phyloP scores from a whole-genome alignment of 1,140 invertebrate species.

The Tachypleus tridentatus region DNA sequence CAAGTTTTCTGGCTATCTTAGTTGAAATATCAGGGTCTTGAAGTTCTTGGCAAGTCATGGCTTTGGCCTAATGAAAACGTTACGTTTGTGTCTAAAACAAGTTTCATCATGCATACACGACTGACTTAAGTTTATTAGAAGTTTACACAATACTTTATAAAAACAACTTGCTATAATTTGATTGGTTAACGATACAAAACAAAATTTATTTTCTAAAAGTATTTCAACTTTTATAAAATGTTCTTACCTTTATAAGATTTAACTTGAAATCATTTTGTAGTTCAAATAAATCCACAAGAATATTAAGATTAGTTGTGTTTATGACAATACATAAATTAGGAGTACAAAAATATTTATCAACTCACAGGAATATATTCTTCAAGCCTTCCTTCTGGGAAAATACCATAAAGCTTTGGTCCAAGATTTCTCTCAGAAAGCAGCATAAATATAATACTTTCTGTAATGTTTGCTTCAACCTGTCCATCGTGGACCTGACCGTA shows the following conservation, averaged over 20 bases:
- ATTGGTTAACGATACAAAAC: too few species aligned
- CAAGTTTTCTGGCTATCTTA: conserved; percentile 83
- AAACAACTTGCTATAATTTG: background rate
- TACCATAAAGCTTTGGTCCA: conserved; percentile 87
- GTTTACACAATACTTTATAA: background rate
- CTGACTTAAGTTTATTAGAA: background rate
- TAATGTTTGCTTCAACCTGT: conserved; percentile 70
- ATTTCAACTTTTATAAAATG: background rate
- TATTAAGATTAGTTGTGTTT: too few species aligned
- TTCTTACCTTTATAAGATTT: background rate
- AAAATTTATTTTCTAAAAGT: background rate
- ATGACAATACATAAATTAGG: too few species aligned
- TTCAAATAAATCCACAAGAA: too few species aligned
- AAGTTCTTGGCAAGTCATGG: conserved; percentile 64
- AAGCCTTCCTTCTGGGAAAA: conserved; percentile 88
- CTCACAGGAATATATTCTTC: conserved; percentile 90
- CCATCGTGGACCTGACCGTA: conserved; percentile 70
- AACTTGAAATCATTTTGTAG: background rate
- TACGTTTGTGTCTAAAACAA: too few species aligned
- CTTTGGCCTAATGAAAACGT: conserved; percentile 49
- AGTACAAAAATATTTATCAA: background rate
- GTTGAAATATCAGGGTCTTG: conserved; percentile 57
- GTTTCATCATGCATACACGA: background rate
- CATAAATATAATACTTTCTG: conserved; percentile 91
- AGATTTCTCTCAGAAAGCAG: conserved; percentile 80